phyloP scores from a whole-genome alignment of 2,888 invertebrate genomes.

The Perizoma flavofasciatum region DNA sequence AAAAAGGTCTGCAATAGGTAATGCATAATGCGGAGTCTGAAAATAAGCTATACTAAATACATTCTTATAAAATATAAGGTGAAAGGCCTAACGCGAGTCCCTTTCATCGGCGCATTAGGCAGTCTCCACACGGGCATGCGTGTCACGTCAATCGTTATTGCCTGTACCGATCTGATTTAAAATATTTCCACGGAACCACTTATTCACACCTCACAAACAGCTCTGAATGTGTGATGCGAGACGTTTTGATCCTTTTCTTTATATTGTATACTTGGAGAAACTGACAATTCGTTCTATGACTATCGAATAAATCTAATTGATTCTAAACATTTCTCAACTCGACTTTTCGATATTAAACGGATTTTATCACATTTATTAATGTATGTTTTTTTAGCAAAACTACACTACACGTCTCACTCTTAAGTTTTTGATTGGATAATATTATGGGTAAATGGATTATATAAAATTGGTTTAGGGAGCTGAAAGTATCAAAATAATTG shows the following conservation, averaged over 20 bases:
- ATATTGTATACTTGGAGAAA: background rate
- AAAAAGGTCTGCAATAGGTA: constrained; percentile 11
- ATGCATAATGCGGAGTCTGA: constrained; percentile 8
- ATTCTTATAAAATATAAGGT: constrained; percentile 63
- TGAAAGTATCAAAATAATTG: constrained; percentile 26
- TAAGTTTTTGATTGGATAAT: too few species aligned
- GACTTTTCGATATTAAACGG: background rate
- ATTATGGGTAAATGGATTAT: too few species aligned
- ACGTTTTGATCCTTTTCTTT: constrained; percentile 53
- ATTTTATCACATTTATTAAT: background rate
- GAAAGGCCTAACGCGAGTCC: constrained; percentile 56
- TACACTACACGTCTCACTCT: too few species aligned
- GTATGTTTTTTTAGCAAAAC: too few species aligned
- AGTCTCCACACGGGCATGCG: constrained; percentile 74
- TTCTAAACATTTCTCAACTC: background rate
- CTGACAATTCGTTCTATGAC: background rate
- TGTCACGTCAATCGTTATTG: constrained; percentile 80
- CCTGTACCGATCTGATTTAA: constrained; percentile 79
- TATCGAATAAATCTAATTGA: background rate
- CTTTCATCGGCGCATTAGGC: constrained; percentile 73
- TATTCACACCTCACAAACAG: constrained; percentile 74
- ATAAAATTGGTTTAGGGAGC: background rate
- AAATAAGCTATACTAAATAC: constrained; percentile 38
- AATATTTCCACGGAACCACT: constrained; percentile 83
- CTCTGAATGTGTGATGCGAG: constrained; percentile 43